A percentile compares a stretch with the other conserved stretches of the same genome.
Evolutionary conservation across 2,797 vertebrate genomes (phyloP).

Genomic region (Tenualosa ilisha): DNA sequence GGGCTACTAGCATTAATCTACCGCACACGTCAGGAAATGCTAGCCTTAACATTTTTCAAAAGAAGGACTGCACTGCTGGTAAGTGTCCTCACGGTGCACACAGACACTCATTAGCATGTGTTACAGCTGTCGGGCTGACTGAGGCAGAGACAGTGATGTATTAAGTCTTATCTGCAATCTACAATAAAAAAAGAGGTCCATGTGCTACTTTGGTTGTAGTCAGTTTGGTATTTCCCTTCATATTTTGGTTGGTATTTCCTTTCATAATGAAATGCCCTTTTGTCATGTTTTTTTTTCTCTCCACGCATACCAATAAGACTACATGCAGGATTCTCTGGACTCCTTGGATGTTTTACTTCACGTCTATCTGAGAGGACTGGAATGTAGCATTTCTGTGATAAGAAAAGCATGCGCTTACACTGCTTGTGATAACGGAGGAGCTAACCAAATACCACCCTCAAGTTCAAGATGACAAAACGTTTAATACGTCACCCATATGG

Average conservation of each 20-base stretch:
- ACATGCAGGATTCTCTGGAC: not conserved
- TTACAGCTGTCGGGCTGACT: not conserved
- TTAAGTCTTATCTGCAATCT: not conserved
- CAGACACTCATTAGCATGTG: not conserved
- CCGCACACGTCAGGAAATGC: not conserved
- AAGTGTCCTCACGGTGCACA: not conserved
- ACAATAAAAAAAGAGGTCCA: not conserved
- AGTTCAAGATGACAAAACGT: too few species aligned
- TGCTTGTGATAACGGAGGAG: not conserved
- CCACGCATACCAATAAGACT: not conserved
- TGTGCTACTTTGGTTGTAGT: not conserved
- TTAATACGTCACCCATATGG: too few species aligned
- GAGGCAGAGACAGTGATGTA: not conserved
- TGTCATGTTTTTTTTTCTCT: not conserved
- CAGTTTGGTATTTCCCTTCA: not conserved
- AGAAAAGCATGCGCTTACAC: not conserved
- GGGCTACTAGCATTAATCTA: not conserved
- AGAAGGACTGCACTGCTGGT: not conserved
- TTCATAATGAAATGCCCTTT: not conserved
- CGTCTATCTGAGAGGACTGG: not conserved
- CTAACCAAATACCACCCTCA: not conserved
- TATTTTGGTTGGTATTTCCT: not conserved
- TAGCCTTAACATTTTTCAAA: not conserved
- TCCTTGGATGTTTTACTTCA: not conserved
- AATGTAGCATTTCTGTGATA: not conserved